phyloP scores from a whole-genome alignment of 2,113 vertebrate species.

The Furnarius figulus region DNA sequence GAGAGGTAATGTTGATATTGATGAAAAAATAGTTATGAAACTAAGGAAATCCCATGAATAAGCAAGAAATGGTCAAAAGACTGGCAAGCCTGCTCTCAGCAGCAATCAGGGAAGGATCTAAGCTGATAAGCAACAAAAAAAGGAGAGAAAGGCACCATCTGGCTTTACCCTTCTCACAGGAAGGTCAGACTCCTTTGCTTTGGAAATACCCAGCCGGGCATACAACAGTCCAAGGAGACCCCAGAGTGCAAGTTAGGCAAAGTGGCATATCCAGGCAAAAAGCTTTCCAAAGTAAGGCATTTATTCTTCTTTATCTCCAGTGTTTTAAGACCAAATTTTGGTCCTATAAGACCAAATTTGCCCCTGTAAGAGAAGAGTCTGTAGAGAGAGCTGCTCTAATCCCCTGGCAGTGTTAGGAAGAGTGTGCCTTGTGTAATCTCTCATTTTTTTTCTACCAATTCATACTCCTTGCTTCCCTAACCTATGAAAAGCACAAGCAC shows the following conservation, averaged over 20 bases:
- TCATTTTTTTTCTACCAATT: not conserved
- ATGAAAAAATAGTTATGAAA: not conserved
- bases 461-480: not conserved
- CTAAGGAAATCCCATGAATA: not conserved
- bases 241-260: not conserved
- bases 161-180: not conserved
- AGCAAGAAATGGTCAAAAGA: slow-evolving; percentile 6
- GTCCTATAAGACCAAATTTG: not conserved
- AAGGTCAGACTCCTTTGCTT: not conserved
- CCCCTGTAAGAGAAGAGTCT: not conserved
- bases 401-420: not conserved
- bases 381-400: not conserved
- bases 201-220: not conserved
- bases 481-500: not conserved
- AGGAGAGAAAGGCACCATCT: not conserved
- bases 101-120: not conserved
- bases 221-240: not conserved
- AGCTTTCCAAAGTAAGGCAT: not conserved
- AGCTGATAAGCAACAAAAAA: not conserved
- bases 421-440: not conserved
- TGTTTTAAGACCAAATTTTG: not conserved
- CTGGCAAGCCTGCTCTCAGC: not conserved
- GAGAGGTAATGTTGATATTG: slow-evolving; percentile 16
- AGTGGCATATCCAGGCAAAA: not conserved
- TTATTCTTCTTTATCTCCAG: not conserved